Evolutionary conservation across 2,888 invertebrate species (phyloP).

Genomic region (Brassicogethes aeneus): DNA sequence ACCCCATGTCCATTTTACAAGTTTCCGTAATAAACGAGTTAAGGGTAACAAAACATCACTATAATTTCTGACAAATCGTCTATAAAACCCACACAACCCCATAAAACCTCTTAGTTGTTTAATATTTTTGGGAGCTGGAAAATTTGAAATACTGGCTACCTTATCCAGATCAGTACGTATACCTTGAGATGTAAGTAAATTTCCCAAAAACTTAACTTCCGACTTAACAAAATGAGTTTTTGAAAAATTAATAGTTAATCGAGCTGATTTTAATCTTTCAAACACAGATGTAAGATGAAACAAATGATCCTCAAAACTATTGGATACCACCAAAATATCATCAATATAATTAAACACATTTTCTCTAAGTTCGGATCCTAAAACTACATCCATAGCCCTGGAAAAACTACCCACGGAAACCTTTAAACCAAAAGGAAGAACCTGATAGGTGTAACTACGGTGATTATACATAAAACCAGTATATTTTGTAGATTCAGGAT

Average conservation of each 20-base stretch:
- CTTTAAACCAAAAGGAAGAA: conserved; percentile 4
- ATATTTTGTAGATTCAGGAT: not conserved
- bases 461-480: conserved; percentile 2
- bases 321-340: no score
- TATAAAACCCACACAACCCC: conserved; percentile 10
- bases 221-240: conserved; percentile 16
- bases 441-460: conserved; percentile 1
- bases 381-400: not conserved
- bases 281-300: conserved; percentile 15
- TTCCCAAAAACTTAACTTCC: conserved; percentile 15
- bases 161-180: conserved; percentile 16
- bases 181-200: conserved; percentile 12
- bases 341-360: no score
- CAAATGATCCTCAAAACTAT: conserved; percentile 16
- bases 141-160: conserved; percentile 8
- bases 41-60: conserved; percentile 10
- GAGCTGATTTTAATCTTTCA: conserved; percentile 11
- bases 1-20: conserved; percentile 8
- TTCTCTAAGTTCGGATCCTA: conserved; percentile 4
- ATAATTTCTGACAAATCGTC: conserved; percentile 8
- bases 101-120: conserved; percentile 10
- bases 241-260: conserved; percentile 16
- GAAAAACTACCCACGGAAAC: conserved; percentile 2
- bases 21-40: conserved; percentile 9
- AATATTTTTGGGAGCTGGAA: conserved; percentile 7